phyloP scores from a whole-genome alignment of 2,797 vertebrate species.

The Telmatherina bonti region DNA sequence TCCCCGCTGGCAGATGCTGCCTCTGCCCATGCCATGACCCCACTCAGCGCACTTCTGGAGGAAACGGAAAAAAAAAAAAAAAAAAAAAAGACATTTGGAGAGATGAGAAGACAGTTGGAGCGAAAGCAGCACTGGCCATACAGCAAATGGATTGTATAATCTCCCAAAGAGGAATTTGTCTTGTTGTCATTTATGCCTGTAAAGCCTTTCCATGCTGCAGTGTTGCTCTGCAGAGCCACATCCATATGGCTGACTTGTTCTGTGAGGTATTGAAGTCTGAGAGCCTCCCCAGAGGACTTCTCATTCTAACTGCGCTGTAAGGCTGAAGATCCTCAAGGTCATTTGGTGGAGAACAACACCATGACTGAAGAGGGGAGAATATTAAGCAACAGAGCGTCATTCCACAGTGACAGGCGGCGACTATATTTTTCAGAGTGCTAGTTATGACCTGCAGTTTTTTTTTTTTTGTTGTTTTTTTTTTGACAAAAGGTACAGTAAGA shows the following conservation, averaged over 20 bases:
- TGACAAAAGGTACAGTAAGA: conserved; percentile 44
- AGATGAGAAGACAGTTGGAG: conserved; percentile 44
- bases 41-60: conserved; percentile 64
- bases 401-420: conserved; percentile 17
- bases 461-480: no score
- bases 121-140: conserved; percentile 39
- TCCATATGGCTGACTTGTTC: conserved; percentile 61
- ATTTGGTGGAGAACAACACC: conserved; percentile 33
- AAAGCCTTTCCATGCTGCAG: conserved; percentile 53
- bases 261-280: conserved; percentile 25
- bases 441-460: conserved; percentile 33
- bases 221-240: conserved; percentile 32
- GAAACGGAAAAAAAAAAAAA: conserved; percentile 20
- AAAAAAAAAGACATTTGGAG: conserved; percentile 42
- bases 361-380: conserved; percentile 29
- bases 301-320: conserved; percentile 19
- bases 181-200: conserved; percentile 60
- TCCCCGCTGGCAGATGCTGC: conserved; percentile 68
- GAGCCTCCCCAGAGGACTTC: conserved; percentile 28
- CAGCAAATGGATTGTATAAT: conserved; percentile 54
- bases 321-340: conserved; percentile 61
- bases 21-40: conserved; percentile 66
- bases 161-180: conserved; percentile 51
- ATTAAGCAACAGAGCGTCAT: conserved; percentile 15
- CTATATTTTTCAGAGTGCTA: conserved; percentile 14